Conservation (phyloP, 2,113 vertebrate species). For the Gobio gobio region DNA sequence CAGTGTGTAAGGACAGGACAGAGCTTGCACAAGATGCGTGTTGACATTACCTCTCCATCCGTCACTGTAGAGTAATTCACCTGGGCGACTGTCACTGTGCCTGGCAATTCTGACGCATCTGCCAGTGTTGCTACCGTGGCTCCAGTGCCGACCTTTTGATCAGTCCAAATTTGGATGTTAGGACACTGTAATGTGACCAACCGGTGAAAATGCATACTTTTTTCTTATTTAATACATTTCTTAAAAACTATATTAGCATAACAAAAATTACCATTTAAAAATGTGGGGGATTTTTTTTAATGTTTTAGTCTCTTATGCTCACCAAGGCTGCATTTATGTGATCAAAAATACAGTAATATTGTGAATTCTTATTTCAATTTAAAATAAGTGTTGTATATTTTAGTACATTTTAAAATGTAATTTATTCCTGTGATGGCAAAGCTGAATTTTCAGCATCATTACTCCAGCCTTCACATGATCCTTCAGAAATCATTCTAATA, state of each 20-base stretch:
- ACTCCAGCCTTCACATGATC: neutral
- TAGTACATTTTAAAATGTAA: neutral
- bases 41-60: conserved; percentile 87
- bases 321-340: too few species aligned
- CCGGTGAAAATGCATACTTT: neutral
- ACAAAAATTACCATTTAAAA: neutral
- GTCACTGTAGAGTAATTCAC: conserved; percentile 95
- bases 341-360: neutral
- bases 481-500: neutral
- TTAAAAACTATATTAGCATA: neutral
- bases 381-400: neutral
- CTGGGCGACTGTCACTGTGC: conserved; percentile 94
- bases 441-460: neutral
- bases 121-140: conserved; percentile 96
- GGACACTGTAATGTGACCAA: neutral
- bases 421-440: neutral
- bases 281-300: neutral
- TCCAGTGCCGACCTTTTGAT: conserved; percentile 88
- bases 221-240: neutral
- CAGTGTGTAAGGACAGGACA: neutral
- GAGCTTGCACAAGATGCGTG: neutral
- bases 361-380: neutral
- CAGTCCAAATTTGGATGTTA: neutral
- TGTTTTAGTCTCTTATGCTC: neutral
- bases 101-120: conserved; percentile 93